Conservation (phyloP, 2,888 invertebrate species). For the Ashinkailepas kermadecensis region DNA sequence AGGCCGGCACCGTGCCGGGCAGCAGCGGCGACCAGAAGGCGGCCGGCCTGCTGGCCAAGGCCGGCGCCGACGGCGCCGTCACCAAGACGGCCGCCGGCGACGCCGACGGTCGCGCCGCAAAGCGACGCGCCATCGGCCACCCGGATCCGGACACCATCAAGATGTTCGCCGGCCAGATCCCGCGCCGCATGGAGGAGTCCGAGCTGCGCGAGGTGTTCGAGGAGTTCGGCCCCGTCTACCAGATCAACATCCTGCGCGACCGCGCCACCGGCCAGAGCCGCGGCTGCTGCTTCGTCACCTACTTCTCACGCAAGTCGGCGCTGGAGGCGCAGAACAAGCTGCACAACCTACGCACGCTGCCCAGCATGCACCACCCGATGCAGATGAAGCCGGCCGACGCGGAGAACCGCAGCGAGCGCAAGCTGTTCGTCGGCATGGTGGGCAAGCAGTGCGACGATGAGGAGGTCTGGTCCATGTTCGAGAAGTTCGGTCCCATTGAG, state of each 20-base stretch:
- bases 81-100: background rate
- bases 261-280: conserved; percentile 95
- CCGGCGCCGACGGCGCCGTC: background rate
- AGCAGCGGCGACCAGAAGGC: background rate
- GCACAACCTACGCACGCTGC: conserved; percentile 97
- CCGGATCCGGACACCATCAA: conserved; percentile 98
- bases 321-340: conserved; percentile 97
- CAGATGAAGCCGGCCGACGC: conserved; percentile 99
- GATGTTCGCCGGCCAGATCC: conserved; percentile 99
- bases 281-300: conserved; percentile 99
- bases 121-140: conserved; percentile 32
- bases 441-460: conserved; percentile 92
- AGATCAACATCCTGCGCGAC: conserved; percentile 96
- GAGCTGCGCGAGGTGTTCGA: conserved; percentile 94
- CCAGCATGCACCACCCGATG: conserved; percentile 99
- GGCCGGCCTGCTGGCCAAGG: background rate
- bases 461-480: conserved; percentile 87
- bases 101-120: background rate
- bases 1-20: conserved; percentile 6
- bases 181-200: conserved; percentile 93
- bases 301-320: conserved; percentile 95
- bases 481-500: conserved; percentile 89
- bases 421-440: conserved; percentile 97
- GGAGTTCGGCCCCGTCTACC: conserved; percentile 92
- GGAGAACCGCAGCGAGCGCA: conserved; percentile 97